Conservation (phyloP, 2,113 vertebrate species). For the Australoheros scitulus region DNA sequence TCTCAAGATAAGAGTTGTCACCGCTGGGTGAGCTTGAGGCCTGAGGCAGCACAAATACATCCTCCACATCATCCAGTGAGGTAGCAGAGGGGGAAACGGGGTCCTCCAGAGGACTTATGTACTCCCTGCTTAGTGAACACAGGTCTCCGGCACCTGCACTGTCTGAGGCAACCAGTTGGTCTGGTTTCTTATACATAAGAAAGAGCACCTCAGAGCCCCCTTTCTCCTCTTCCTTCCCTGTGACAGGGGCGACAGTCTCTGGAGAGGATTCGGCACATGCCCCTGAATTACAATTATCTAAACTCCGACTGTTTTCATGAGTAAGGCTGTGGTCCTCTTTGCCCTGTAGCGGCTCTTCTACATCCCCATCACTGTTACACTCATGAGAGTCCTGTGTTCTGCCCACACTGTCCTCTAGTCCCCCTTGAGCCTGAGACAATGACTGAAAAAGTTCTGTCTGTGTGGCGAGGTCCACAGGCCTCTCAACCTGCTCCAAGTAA, state of each 20-base stretch:
- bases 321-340: slow-evolving; percentile 34
- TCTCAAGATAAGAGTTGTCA: slow-evolving; percentile 43
- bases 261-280: slow-evolving; percentile 39
- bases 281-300: slow-evolving; percentile 62
- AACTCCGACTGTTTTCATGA: background rate
- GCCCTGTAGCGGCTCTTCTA: slow-evolving; percentile 24
- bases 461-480: slow-evolving; percentile 60
- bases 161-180: slow-evolving; percentile 30
- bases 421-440: slow-evolving; percentile 52
- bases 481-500: slow-evolving; percentile 57
- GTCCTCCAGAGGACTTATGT: slow-evolving; percentile 75
- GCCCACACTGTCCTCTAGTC: slow-evolving; percentile 40
- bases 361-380: slow-evolving; percentile 41
- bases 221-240: slow-evolving; percentile 26
- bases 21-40: slow-evolving; percentile 70
- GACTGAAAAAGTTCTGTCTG: slow-evolving; percentile 61
- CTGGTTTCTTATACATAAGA: slow-evolving; percentile 59
- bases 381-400: slow-evolving; percentile 45
- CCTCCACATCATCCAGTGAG: slow-evolving; percentile 67
- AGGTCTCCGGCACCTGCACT: slow-evolving; percentile 22
- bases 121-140: slow-evolving; percentile 65
- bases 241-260: background rate
- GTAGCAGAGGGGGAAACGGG: slow-evolving; percentile 70
- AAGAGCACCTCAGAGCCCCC: slow-evolving; percentile 58
- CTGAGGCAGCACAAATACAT: slow-evolving; percentile 73